Evolutionary conservation across 2,888 invertebrate genomes (phyloP).

Genomic region (Heteromyza rotundicornis): DNA sequence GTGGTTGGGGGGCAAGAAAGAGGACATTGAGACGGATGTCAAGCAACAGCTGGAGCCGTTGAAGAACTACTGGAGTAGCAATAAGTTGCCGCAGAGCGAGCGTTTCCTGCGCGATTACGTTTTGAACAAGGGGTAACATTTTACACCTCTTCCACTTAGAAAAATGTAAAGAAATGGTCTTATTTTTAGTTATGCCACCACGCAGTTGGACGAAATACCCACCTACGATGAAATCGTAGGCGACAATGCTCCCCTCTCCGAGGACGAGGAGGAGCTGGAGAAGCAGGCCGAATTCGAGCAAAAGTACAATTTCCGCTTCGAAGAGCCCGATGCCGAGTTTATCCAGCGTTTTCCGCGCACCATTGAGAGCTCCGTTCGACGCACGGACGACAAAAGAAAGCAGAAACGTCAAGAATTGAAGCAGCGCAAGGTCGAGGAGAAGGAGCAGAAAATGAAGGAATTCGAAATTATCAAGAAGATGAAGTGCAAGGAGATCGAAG

Average conservation of each 20-base stretch:
- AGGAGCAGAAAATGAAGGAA: slow-evolving; percentile 82
- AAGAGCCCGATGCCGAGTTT: slow-evolving; percentile 94
- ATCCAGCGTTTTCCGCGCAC: slow-evolving; percentile 92
- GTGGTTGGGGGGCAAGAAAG: slow-evolving; percentile 80
- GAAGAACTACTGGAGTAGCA: slow-evolving; percentile 84
- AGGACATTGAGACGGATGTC: slow-evolving; percentile 69
- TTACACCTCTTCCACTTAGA: background rate
- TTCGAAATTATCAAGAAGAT: slow-evolving; percentile 84
- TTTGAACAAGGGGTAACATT: slow-evolving; percentile 75
- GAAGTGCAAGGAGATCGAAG: slow-evolving; percentile 88
- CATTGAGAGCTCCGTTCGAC: slow-evolving; percentile 80
- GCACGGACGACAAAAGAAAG: slow-evolving; percentile 79
- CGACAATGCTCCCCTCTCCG: slow-evolving; percentile 69
- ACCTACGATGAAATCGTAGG: slow-evolving; percentile 73
- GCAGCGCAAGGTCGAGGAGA: slow-evolving; percentile 78
- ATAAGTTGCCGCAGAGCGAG: slow-evolving; percentile 81
- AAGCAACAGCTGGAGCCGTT: slow-evolving; percentile 74
- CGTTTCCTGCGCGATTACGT: slow-evolving; percentile 92
- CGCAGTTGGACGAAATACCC: slow-evolving; percentile 65
- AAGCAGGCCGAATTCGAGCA: slow-evolving; percentile 90
- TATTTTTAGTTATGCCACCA: slow-evolving; percentile 63
- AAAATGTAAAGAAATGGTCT: slow-evolving; percentile 7
- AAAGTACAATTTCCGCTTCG: slow-evolving; percentile 95
- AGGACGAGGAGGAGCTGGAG: slow-evolving; percentile 80
- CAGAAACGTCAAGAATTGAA: slow-evolving; percentile 78